Evolutionary conservation across 2,113 vertebrate species (phyloP).

Genomic region (Philantomba maxwellii): DNA sequence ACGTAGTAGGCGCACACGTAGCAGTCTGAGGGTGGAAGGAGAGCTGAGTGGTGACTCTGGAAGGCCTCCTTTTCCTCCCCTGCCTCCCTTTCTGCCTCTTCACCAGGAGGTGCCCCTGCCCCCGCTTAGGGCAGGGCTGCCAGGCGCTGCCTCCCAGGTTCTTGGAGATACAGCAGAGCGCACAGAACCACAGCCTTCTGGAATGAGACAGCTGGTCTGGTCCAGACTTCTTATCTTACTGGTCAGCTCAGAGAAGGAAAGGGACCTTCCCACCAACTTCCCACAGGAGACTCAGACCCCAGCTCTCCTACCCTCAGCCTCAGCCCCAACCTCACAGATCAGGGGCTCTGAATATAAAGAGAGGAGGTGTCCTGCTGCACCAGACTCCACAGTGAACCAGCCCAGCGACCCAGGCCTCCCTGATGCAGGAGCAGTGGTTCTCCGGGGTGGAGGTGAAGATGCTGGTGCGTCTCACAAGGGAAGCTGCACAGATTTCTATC

Average conservation of each 20-base stretch:
- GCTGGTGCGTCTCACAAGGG: not conserved
- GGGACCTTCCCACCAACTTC: not conserved
- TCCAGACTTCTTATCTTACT: not conserved
- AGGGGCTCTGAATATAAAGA: not conserved
- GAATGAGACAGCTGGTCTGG: not conserved
- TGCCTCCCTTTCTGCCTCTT: too few relatives aligned
- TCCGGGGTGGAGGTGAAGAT: not conserved
- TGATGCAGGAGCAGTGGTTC: rapidly evolving
- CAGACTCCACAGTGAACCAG: not conserved
- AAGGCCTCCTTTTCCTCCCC: not conserved
- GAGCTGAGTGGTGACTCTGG: not conserved
- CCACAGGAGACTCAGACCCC: not conserved
- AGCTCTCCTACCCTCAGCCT: not conserved
- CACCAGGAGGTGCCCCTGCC: not conserved
- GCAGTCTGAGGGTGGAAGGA: not conserved
- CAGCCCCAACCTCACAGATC: not conserved
- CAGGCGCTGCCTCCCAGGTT: conserved; percentile 56
- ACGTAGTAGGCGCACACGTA: not conserved
- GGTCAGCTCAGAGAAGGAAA: not conserved
- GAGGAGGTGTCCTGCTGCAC: not conserved
- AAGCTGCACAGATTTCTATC: not conserved
- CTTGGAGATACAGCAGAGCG: not conserved
- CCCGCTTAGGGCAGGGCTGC: not conserved
- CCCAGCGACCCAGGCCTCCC: not conserved
- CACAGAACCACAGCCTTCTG: not conserved